These are phyloP conservation scores for Armadillidium nasatum DNA, from an alignment of 1,140 invertebrate species.

Conservation along the genomic window DNA sequence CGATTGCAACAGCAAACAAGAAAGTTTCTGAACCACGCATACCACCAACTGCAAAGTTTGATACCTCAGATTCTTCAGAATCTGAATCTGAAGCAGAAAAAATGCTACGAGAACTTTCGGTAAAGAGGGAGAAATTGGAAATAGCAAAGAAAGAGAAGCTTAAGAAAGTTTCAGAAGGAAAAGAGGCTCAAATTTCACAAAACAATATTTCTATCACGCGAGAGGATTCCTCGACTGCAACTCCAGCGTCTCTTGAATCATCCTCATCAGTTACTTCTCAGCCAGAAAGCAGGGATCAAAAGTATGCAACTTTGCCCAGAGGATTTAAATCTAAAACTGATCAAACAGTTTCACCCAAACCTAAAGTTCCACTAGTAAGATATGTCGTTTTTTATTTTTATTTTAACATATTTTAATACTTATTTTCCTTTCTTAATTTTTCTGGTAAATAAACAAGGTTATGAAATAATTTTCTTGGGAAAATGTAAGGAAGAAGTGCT, in stretches of 20 bases:
- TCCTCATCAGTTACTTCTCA: background rate
- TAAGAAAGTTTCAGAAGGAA: slow-evolving; percentile 38
- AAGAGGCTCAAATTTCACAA: slow-evolving; percentile 25
- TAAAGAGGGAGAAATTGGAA: slow-evolving; percentile 41
- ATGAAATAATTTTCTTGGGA: too few species aligned
- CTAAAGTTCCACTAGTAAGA: background rate
- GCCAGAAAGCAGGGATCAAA: slow-evolving; percentile 25
- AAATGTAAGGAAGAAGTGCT: too few species aligned
- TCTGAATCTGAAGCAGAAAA: slow-evolving; percentile 45
- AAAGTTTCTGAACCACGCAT: background rate
- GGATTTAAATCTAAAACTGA: slow-evolving; percentile 39
- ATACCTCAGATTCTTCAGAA: slow-evolving; percentile 42
- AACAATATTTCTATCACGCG: background rate
- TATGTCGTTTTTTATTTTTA: background rate
- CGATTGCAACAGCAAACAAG: slow-evolving; percentile 5
- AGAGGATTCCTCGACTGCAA: background rate
- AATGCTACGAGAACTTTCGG: slow-evolving; percentile 37
- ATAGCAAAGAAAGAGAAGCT: slow-evolving; percentile 40
- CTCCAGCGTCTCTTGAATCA: slow-evolving; percentile 6
- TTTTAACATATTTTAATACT: too few species aligned
- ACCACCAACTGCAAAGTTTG: slow-evolving; percentile 12
- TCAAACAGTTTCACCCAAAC: slow-evolving; percentile 8
- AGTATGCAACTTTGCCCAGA: slow-evolving; percentile 41
- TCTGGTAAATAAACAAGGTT: too few species aligned
- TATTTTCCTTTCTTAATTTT: too few species aligned